Conservation (phyloP, 2,113 vertebrate species). For the Shinisaurus crocodilurus region DNA sequence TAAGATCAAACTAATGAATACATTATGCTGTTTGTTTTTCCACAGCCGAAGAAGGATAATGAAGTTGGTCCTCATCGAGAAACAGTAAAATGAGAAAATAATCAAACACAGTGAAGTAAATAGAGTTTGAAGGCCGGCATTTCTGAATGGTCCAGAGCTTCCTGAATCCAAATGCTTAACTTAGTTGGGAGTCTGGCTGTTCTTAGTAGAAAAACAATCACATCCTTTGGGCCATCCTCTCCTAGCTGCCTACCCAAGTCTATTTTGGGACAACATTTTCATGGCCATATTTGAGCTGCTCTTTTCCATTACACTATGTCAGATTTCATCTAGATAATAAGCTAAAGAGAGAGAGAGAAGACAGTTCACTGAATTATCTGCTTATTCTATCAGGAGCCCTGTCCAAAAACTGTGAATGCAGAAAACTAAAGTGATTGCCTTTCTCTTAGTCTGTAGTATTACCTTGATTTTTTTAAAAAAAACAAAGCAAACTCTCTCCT, state of each 20-base stretch:
- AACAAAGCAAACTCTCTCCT: not conserved
- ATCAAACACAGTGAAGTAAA: slow-evolving; percentile 17
- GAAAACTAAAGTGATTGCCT: slow-evolving; percentile 12
- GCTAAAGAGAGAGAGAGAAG: not conserved
- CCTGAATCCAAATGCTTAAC: not conserved
- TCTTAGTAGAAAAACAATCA: not conserved
- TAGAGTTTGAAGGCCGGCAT: not conserved
- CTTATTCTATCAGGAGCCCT: not conserved
- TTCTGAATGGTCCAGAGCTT: not conserved
- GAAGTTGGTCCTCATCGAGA: slow-evolving; percentile 20
- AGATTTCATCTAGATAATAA: slow-evolving; percentile 23
- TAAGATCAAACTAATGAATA: not conserved
- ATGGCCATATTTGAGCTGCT: slow-evolving; percentile 33
- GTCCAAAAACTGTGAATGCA: not conserved
- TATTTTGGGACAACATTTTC: slow-evolving; percentile 56
- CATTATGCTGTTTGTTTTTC: slow-evolving; percentile 17
- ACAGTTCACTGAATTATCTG: slow-evolving; percentile 11
- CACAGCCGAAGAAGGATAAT: not conserved
- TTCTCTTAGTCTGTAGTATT: not conserved
- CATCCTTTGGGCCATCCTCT: not conserved
- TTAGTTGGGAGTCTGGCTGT: slow-evolving; percentile 6
- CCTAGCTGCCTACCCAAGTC: not conserved
- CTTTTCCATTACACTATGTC: slow-evolving; percentile 44
- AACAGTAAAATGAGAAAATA: slow-evolving; percentile 31
- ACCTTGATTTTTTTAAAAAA: not conserved